Base-by-base conservation (phyloP, 2,797 vertebrate species). In the Pipistrellus pipistrellus region DNA sequence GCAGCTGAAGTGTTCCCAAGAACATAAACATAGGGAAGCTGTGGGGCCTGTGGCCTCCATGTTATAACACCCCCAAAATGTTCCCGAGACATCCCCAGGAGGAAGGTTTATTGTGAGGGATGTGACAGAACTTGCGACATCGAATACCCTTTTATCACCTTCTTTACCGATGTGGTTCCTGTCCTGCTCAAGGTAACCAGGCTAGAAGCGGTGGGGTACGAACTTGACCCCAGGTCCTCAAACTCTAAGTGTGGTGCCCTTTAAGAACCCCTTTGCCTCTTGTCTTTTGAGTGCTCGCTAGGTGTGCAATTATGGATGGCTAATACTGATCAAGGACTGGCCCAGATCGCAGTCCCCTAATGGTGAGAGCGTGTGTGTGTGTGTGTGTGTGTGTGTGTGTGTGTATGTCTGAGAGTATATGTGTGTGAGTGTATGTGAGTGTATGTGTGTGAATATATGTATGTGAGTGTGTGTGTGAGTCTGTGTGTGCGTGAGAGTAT, bases 11-110 rank as follows among this genome's bases (percentile, higher is more conserved):
- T 55, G 18, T 3, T 46, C 87, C 11, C 0, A 0, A 69, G 59
- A 85, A 86, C 17, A 69, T 35, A 48, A 72, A 73, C 18, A 38
- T 0, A 78, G 20, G 75, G 68, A 59, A 77, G 38, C 3, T 20
- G 2, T 6, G 2, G 30, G 30, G 1, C 10, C 23, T 12, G 8
- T 2, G 41, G 46, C 10, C 10, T 23, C 51, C 30, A 18, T 0
- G 13, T 20, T 5, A 3, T 12, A 21, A 86, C 5, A 15, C 3
- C 35, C 30, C 72, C 21, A 8, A 72, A 69, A 55, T 17, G 17
- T 66, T 46, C 38, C 64, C 21, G 2, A 32, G 59, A 64, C 57
- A 64, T 9, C n/a, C 27, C 59, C 27, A 30, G 13, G 12, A 62
- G 17, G 38, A 46, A 46, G 27, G 30, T 46, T 38, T n/a, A 77